Percentiles rank a stretch among this genome's conserved stretches.
These are phyloP conservation scores for Lates calcarifer DNA, from an alignment of 2,113 vertebrate genomes.

Conservation along the genomic window DNA sequence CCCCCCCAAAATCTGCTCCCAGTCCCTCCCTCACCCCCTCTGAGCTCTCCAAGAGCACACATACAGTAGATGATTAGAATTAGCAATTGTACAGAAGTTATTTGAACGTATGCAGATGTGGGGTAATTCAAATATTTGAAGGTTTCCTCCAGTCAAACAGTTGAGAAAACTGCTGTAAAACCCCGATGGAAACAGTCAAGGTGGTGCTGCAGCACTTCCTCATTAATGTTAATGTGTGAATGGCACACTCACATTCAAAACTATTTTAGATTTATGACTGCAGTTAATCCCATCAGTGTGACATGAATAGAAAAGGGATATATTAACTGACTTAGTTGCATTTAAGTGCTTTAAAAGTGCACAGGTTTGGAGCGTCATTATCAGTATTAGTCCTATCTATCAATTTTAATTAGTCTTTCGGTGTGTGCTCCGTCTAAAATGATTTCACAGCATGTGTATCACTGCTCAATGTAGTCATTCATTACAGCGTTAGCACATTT, in stretches of 20 bases:
- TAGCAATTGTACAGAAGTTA: conserved; percentile 41
- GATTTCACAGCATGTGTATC: conserved; percentile 53
- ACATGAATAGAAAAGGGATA: conserved; percentile 55
- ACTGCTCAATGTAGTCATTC: conserved; percentile 44
- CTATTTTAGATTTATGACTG: conserved; percentile 68
- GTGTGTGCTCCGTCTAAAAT: conserved; percentile 54
- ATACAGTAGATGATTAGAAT: conserved; percentile 62
- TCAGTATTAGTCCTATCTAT: conserved; percentile 69
- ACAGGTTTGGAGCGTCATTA: conserved; percentile 62
- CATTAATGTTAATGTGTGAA: conserved; percentile 62
- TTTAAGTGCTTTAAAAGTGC: conserved; percentile 57
- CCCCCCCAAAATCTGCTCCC: conserved; percentile 73
- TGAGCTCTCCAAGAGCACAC: conserved; percentile 48
- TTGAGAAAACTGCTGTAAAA: conserved; percentile 22
- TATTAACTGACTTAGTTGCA: conserved; percentile 66
- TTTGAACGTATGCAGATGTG: conserved; percentile 39
- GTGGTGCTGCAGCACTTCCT: conserved; percentile 34
- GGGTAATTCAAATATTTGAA: conserved; percentile 59
- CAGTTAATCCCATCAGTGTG: conserved; percentile 69
- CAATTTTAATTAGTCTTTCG: conserved; percentile 77
- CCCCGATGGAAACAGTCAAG: conserved; percentile 31
- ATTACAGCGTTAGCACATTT: conserved; percentile 62
- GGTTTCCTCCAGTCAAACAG: conserved; percentile 32
- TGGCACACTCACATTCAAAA: conserved; percentile 55
- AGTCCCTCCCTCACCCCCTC: conserved; percentile 57